These are phyloP conservation scores for Hedychridium roseum DNA, from an alignment of 2,888 invertebrate species.

Conservation along the genomic window DNA sequence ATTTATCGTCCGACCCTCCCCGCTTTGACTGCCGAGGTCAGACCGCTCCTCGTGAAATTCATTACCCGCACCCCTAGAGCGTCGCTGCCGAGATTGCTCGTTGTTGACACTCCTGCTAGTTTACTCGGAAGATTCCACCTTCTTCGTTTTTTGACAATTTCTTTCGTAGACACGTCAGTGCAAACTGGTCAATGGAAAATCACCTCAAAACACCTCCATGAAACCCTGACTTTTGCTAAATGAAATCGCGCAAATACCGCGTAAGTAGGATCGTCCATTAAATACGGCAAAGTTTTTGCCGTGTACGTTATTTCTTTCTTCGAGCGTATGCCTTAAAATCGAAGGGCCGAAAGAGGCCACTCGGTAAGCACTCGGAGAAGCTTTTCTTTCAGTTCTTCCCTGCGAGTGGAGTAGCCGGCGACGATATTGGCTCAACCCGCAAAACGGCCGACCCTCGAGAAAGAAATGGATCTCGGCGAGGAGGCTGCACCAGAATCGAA, in stretches of 20 bases:
- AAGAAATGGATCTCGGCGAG: constrained; percentile 45
- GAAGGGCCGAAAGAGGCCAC: constrained; percentile 27
- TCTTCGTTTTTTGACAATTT: too few relatives aligned
- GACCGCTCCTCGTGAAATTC: constrained; percentile 38
- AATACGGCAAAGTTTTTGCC: too few relatives aligned
- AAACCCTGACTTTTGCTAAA: too few relatives aligned
- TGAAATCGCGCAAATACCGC: too few relatives aligned
- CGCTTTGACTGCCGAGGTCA: constrained; percentile 25
- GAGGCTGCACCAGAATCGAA: constrained; percentile 39
- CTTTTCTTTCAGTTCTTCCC: constrained; percentile 19
- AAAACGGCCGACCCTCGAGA: constrained; percentile 29
- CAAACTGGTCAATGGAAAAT: too few relatives aligned
- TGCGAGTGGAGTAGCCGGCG: constrained; percentile 14
- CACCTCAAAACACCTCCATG: too few relatives aligned
- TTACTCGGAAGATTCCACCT: constrained; percentile 33
- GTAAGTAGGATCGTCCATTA: too few relatives aligned
- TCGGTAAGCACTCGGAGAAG: constrained; percentile 40
- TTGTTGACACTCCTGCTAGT: constrained; percentile 34
- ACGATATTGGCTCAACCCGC: constrained; percentile 43
- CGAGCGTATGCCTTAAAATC: constrained; percentile 15
- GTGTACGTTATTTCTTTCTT: too few relatives aligned
- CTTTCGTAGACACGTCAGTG: too few relatives aligned
- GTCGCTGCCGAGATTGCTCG: constrained; percentile 2
- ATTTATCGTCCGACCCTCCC: constrained; percentile 25
- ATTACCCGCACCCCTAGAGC: constrained; percentile 31